Percentiles rank a stretch among this genome's conserved stretches.
These are phyloP conservation scores for Pitta sordida DNA, from an alignment of 2,113 vertebrate species.

Conservation along the genomic window DNA sequence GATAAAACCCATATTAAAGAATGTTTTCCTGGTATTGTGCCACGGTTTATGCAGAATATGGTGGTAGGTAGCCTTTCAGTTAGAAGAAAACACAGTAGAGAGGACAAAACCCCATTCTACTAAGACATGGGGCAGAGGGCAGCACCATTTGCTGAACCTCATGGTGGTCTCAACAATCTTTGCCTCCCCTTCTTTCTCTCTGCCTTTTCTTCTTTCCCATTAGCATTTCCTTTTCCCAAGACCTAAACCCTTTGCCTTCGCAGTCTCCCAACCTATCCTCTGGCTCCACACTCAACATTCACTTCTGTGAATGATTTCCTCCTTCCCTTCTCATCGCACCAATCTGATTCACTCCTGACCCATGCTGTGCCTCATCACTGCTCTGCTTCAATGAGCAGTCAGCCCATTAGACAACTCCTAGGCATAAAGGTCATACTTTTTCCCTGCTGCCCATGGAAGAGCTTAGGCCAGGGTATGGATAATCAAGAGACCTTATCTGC, in stretches of 20 bases:
- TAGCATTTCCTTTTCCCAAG: not conserved
- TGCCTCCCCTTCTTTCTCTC: not conserved
- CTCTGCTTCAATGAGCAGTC: not conserved
- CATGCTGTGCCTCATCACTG: not conserved
- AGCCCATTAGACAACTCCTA: fast-evolving
- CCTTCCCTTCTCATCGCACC: not conserved
- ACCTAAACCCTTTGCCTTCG: not conserved
- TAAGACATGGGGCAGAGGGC: not conserved
- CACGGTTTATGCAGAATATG: not conserved
- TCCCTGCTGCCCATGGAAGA: not conserved
- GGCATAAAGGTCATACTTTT: not conserved
- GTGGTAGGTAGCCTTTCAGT: not conserved
- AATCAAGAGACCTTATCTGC: not conserved
- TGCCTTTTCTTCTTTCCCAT: not conserved
- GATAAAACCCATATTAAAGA: not conserved
- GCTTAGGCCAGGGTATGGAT: not conserved
- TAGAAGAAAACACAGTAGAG: not conserved
- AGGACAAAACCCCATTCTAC: not conserved
- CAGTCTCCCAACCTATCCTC: not conserved
- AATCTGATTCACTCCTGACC: not conserved
- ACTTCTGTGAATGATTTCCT: not conserved
- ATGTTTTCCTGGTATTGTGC: not conserved
- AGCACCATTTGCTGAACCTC: not conserved
- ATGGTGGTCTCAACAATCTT: not conserved
- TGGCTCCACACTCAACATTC: not conserved